Percentiles rank a stretch among this genome's conserved stretches.
These are phyloP conservation scores for Chionodraco myersi DNA, from an alignment of 2,113 vertebrate species.

Conservation along the genomic window DNA sequence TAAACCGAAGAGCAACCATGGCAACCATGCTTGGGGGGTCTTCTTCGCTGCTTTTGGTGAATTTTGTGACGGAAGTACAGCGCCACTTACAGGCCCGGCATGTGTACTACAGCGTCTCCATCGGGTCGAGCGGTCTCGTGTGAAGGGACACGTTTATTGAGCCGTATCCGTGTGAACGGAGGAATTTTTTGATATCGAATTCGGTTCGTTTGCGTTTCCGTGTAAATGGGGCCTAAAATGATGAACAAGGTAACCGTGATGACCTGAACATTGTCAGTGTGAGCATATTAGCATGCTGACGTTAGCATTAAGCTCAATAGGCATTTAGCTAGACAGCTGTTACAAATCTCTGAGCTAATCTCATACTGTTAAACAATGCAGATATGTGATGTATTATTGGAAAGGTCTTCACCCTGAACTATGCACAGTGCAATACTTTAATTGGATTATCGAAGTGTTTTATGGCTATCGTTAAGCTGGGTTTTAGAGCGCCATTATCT, in stretches of 20 bases:
- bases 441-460: conserved; percentile 50
- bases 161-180: too few species aligned
- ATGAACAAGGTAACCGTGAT: background rate
- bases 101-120: too few species aligned
- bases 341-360: background rate
- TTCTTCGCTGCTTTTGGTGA: too few species aligned
- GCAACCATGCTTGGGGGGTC: too few species aligned
- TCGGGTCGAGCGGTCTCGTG: too few species aligned
- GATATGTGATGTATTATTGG: background rate
- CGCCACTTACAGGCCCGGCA: too few species aligned
- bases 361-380: background rate
- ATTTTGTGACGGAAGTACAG: too few species aligned
- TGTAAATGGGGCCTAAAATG: background rate
- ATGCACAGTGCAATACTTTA: conserved; percentile 24
- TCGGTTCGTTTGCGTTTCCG: too few species aligned
- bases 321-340: background rate
- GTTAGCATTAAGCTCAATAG: background rate
- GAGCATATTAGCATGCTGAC: background rate
- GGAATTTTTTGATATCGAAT: too few species aligned
- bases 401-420: background rate
- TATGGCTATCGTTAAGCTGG: conserved; percentile 33
- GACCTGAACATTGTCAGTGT: background rate
- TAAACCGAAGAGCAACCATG: too few species aligned
- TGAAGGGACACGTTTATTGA: too few species aligned
- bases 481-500: conserved; percentile 28